These are phyloP conservation scores for Rachycentron canadum DNA, from an alignment of 2,797 vertebrate species.

Conservation along the genomic window DNA sequence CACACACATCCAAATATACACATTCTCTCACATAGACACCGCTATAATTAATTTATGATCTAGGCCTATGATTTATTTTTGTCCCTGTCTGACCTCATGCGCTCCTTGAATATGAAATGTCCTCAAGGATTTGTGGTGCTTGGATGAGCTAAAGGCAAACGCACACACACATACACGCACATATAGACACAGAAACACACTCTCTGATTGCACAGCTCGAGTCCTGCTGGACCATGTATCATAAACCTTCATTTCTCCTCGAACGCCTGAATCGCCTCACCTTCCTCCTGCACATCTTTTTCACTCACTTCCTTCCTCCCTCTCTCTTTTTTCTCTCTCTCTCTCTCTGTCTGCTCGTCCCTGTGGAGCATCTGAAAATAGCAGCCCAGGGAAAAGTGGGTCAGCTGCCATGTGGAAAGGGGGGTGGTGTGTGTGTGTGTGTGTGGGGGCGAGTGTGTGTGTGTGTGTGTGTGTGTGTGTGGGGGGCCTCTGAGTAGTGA, in stretches of 20 bases:
- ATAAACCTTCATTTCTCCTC: conserved; percentile 67
- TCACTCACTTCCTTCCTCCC: conserved; percentile 60
- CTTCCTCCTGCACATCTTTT: conserved; percentile 65
- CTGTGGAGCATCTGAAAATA: conserved; percentile 84
- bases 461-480: conserved; percentile 38
- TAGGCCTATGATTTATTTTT: conserved; percentile 73
- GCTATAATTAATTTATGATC: conserved; percentile 67
- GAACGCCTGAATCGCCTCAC: conserved; percentile 62
- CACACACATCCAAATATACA: conserved; percentile 11
- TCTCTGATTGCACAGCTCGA: conserved; percentile 29
- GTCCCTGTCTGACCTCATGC: conserved; percentile 68
- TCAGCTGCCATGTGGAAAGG: conserved; percentile 71
- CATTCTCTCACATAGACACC: conserved; percentile 34
- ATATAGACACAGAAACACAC: conserved; percentile 29
- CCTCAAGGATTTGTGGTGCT: conserved; percentile 58
- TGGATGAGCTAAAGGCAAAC: conserved; percentile 27
- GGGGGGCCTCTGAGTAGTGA: conserved; percentile 29
- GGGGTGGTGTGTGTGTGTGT: conserved; percentile 21
- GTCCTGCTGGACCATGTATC: conserved; percentile 64
- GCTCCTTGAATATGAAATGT: conserved; percentile 60
- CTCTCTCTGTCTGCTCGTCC: conserved; percentile 61
- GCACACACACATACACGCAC: conserved; percentile 8
- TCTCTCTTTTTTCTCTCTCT: conserved; percentile 27
- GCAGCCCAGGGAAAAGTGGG: conserved; percentile 84
- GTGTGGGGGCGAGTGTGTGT: conserved; percentile 10